phyloP scores from a whole-genome alignment of 1,140 invertebrate species.

The Aphaenogaster floridana region DNA sequence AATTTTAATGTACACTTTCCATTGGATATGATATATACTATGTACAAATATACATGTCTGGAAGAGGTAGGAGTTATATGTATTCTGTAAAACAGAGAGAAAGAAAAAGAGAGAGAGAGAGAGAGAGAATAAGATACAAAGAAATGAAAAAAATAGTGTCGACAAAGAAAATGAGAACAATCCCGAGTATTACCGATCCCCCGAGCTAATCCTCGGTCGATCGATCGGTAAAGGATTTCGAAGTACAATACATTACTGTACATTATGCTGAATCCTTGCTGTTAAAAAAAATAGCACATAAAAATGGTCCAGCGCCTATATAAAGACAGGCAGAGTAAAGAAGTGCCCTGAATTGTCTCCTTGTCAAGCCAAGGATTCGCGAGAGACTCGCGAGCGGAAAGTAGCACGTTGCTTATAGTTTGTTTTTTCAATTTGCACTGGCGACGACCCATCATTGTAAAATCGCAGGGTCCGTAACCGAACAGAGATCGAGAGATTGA shows the following conservation, averaged over 20 bases:
- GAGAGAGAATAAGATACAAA: slow-evolving; percentile 53
- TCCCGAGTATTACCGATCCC: slow-evolving; percentile 71
- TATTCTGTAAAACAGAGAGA: slow-evolving; percentile 81
- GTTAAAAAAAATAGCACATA: slow-evolving; percentile 72
- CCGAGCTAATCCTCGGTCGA: slow-evolving; percentile 40
- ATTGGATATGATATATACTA: slow-evolving; percentile 83
- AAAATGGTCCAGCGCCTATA: slow-evolving; percentile 75
- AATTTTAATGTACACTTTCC: slow-evolving; percentile 81
- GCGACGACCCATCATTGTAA: slow-evolving; percentile 55
- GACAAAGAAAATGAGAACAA: slow-evolving; percentile 66
- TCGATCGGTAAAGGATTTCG: slow-evolving; percentile 73
- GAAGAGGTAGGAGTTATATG: slow-evolving; percentile 75
- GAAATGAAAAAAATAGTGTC: slow-evolving; percentile 41
- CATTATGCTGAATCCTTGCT: slow-evolving; percentile 78
- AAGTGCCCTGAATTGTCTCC: slow-evolving; percentile 78
- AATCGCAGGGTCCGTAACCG: slow-evolving; percentile 46
- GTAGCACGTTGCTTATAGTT: slow-evolving; percentile 66
- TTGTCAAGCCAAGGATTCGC: slow-evolving; percentile 71
- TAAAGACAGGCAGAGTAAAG: slow-evolving; percentile 76
- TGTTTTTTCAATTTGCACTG: slow-evolving; percentile 69
- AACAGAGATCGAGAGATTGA: slow-evolving; percentile 63
- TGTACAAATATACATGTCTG: slow-evolving; percentile 85
- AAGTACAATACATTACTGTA: slow-evolving; percentile 79
- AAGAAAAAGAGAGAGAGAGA: slow-evolving; percentile 55
- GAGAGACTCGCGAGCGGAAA: slow-evolving; percentile 65